These are phyloP conservation scores for Eupithecia subfuscata DNA, from an alignment of 2,888 invertebrate species.

Conservation along the genomic window DNA sequence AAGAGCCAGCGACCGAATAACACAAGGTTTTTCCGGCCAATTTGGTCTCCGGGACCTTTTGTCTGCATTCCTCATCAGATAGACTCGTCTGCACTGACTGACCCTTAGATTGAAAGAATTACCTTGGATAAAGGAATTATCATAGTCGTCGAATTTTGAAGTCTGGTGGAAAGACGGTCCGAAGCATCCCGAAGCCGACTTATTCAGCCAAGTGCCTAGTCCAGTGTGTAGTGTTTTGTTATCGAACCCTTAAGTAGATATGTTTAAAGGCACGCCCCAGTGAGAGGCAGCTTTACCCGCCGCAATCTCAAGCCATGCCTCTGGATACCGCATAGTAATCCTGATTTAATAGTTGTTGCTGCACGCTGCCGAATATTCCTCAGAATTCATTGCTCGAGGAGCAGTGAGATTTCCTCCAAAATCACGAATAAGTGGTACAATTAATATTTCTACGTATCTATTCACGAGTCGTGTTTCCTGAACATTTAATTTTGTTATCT, in stretches of 20 bases:
- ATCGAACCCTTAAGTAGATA: background rate
- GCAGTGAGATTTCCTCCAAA: background rate
- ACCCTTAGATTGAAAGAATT: background rate
- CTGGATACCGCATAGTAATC: slow-evolving; percentile 18
- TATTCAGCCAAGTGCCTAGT: background rate
- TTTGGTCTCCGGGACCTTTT: background rate
- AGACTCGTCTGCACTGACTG: background rate
- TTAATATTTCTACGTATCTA: background rate
- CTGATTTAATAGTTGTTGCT: slow-evolving; percentile 21
- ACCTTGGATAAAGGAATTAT: background rate
- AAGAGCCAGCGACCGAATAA: background rate
- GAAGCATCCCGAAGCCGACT: too few species aligned
- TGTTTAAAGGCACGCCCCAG: background rate
- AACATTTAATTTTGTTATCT: background rate
- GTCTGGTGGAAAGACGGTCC: background rate
- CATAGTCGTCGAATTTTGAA: background rate
- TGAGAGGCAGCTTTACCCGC: slow-evolving; percentile 5
- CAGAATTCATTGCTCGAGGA: slow-evolving; percentile 11
- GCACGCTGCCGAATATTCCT: slow-evolving; percentile 16
- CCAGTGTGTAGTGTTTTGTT: background rate
- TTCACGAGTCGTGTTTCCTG: background rate
- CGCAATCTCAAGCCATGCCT: slow-evolving; percentile 12
- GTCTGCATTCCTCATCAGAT: too few species aligned
- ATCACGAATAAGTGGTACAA: background rate
- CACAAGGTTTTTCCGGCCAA: background rate